phyloP scores from a whole-genome alignment of 2,113 vertebrate genomes.

The Lagopus leucura region DNA sequence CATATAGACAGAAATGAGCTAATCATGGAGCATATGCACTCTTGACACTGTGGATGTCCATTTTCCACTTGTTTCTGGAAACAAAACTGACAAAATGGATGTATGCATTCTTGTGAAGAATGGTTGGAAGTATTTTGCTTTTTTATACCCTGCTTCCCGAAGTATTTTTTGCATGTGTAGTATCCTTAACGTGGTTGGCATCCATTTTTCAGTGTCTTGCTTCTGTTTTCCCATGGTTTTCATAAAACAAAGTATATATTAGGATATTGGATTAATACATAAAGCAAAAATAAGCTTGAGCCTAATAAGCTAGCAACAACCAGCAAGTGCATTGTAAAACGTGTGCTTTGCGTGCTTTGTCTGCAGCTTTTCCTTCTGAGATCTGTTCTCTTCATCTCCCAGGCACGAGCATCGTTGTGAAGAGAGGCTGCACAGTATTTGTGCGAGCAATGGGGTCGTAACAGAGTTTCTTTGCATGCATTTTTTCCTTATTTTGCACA shows the following conservation, averaged over 20 bases:
- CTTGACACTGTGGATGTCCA: neutral
- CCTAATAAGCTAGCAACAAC: neutral
- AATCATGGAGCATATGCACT: fast-evolving
- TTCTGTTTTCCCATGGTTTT: neutral
- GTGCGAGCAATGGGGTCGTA: fast-evolving
- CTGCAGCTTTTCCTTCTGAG: neutral
- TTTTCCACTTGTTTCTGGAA: neutral
- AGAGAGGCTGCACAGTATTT: neutral
- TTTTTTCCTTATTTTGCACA: neutral
- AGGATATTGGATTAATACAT: neutral
- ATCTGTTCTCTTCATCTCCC: neutral
- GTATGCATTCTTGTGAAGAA: neutral
- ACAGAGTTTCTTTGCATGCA: fast-evolving
- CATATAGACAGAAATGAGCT: neutral
- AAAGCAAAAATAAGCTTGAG: neutral
- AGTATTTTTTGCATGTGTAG: neutral
- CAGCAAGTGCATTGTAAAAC: neutral
- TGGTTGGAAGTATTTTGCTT: neutral
- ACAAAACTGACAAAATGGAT: neutral
- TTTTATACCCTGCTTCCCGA: neutral
- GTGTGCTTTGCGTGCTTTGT: neutral
- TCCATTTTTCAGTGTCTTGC: neutral
- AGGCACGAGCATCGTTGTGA: neutral
- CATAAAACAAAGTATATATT: neutral
- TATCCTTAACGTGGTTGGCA: neutral